Conservation (phyloP, 2,113 vertebrate genomes). For the Bubo bubo region DNA sequence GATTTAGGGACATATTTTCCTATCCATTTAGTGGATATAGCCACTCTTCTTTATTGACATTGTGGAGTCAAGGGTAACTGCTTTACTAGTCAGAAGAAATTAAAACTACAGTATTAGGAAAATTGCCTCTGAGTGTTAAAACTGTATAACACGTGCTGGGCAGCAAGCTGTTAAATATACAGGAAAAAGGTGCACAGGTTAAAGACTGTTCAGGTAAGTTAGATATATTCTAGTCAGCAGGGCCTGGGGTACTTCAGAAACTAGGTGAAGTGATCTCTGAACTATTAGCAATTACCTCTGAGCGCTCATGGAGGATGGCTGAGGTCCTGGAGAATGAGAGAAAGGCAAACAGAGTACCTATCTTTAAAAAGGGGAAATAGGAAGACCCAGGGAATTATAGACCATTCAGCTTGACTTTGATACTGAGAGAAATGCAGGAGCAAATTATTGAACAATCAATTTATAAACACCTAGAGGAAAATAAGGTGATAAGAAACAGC, state of each 20-base stretch:
- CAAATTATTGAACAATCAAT: constrained; percentile 60
- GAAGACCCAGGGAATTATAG: neutral
- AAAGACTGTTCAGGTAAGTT: constrained; percentile 23
- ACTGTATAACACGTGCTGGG: neutral
- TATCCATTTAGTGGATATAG: neutral
- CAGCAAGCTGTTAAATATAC: neutral
- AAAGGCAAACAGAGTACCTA: neutral
- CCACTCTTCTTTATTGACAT: neutral
- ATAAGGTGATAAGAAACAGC: constrained; percentile 55
- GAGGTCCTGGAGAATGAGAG: neutral
- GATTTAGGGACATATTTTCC: neutral
- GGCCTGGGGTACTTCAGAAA: neutral
- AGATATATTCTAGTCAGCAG: neutral
- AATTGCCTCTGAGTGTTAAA: neutral
- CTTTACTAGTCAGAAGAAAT: neutral
- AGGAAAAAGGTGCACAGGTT: neutral
- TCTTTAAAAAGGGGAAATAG: neutral
- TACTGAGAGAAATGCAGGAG: neutral
- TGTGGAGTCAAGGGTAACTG: neutral
- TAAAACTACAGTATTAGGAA: neutral
- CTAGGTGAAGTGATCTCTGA: constrained; percentile 15
- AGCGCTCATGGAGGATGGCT: constrained; percentile 1
- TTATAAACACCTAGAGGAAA: constrained; percentile 56
- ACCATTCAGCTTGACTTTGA: constrained; percentile 22
- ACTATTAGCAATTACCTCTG: constrained; percentile 19